Conservation (phyloP, 2,888 invertebrate genomes). For the Callyntrura guangdongensis region DNA sequence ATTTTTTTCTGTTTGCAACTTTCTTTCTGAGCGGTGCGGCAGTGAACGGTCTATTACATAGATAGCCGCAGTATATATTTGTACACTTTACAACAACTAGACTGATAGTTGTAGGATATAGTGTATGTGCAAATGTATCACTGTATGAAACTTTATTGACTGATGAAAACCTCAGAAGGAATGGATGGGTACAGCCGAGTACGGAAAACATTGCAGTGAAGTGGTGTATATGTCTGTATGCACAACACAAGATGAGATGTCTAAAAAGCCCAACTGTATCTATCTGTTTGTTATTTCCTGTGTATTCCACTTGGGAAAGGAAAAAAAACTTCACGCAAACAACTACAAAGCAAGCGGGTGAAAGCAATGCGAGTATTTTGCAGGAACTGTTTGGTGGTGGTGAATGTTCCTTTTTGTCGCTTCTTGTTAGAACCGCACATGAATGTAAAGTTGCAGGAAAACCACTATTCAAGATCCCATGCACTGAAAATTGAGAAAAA, state of each 20-base stretch:
- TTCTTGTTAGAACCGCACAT: constrained; percentile 48
- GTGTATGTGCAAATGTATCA: neutral
- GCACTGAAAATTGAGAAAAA: neutral
- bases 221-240: neutral
- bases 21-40: neutral
- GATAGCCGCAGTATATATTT: neutral
- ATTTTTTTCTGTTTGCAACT: constrained; percentile 26
- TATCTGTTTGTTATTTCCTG: constrained; percentile 67
- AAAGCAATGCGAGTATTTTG: neutral
- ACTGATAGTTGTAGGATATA: neutral
- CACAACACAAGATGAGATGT: constrained; percentile 27
- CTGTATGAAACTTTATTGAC: constrained; percentile 54
- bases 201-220: neutral
- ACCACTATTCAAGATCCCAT: constrained; percentile 5
- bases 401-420: constrained; percentile 55
- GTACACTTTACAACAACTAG: neutral
- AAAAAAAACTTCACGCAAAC: constrained; percentile 46
- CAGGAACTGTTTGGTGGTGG: constrained; percentile 31
- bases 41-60: constrained; percentile 23
- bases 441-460: constrained; percentile 37
- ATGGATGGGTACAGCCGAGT: neutral
- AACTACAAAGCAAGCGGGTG: constrained; percentile 40
- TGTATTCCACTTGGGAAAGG: constrained; percentile 48
- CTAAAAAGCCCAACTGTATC: constrained; percentile 40
- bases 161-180: constrained; percentile 70